These are phyloP conservation scores for Rousettus madagascariensis DNA, from an alignment of 2,797 vertebrate genomes.

Conservation along the genomic window DNA sequence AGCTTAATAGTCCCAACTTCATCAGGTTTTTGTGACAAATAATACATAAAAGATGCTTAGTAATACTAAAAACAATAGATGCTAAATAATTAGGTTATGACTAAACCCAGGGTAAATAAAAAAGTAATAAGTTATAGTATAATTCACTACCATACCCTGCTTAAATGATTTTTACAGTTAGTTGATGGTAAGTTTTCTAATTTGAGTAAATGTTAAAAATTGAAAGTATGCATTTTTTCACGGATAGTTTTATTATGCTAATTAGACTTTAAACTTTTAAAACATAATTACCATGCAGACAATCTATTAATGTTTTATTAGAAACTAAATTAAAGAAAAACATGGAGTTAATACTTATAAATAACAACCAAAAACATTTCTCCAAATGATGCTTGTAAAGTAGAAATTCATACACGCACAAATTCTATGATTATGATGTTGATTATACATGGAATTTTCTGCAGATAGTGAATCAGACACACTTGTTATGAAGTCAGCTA, in stretches of 20 bases:
- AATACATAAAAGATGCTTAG: neutral
- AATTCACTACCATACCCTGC: neutral
- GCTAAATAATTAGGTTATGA: neutral
- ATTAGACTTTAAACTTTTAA: neutral
- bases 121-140: neutral
- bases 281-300: neutral
- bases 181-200: neutral
- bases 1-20: neutral
- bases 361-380: neutral
- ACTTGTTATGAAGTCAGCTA: neutral
- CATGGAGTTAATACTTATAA: neutral
- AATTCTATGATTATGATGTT: neutral
- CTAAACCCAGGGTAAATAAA: neutral
- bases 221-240: neutral
- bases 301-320: conserved; percentile 1
- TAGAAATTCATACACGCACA: neutral
- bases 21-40: neutral
- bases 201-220: neutral
- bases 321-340: neutral
- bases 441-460: neutral
- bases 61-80: neutral
- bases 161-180: neutral
- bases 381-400: neutral
- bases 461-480: neutral
- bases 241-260: neutral